A percentile compares a stretch with the other conserved stretches of the same genome.
These are phyloP conservation scores for Neelides folsomi DNA, from an alignment of 2,888 invertebrate genomes.

Conservation along the genomic window DNA sequence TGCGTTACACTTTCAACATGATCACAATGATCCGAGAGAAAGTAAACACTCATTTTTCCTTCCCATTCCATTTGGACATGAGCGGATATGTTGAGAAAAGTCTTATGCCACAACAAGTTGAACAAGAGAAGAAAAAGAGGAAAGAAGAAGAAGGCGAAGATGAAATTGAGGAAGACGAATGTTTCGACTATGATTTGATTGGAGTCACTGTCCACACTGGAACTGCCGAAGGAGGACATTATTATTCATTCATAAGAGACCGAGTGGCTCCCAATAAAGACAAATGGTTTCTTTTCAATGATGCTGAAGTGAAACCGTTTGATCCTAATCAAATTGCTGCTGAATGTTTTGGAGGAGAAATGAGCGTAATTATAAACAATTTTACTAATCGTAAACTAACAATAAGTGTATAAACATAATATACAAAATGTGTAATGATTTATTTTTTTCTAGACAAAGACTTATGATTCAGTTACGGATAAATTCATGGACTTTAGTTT, in stretches of 20 bases:
- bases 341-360: slow-evolving; percentile 94
- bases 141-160: slow-evolving; percentile 33
- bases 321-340: slow-evolving; percentile 88
- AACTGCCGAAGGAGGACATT: slow-evolving; percentile 91
- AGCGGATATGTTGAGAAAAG: slow-evolving; percentile 87
- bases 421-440: no score
- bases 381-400: no score
- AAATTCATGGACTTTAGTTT: slow-evolving; percentile 96
- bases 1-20: slow-evolving; percentile 96
- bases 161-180: slow-evolving; percentile 36
- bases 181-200: slow-evolving; percentile 57
- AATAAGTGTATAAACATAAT: no score
- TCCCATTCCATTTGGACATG: slow-evolving; percentile 86
- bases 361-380: slow-evolving; percentile 68
- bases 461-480: slow-evolving; percentile 89
- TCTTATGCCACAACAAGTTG: slow-evolving; percentile 75
- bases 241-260: slow-evolving; percentile 64
- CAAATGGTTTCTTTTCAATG: slow-evolving; percentile 85
- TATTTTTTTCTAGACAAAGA: slow-evolving; percentile 61
- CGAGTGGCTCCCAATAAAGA: slow-evolving; percentile 57
- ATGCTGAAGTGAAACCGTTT: slow-evolving; percentile 86
- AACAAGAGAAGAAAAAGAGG: slow-evolving; percentile 43
- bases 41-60: slow-evolving; percentile 92
- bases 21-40: slow-evolving; percentile 93
- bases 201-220: slow-evolving; percentile 96